phyloP scores from a whole-genome alignment of 64 coral and sea anemone genomes.

The Montipora foliosa region DNA sequence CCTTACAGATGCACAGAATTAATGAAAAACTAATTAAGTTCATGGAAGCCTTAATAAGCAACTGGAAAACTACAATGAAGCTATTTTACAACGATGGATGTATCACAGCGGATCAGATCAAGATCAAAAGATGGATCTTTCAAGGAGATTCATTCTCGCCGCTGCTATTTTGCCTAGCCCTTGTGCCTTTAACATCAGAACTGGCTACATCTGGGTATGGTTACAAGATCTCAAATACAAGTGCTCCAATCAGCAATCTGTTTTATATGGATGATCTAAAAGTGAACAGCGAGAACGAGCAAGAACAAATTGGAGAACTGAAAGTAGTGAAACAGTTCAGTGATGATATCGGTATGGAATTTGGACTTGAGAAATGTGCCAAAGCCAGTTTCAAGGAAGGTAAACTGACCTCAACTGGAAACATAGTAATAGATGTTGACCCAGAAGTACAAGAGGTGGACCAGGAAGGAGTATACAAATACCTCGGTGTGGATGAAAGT shows the following conservation, averaged over 20 bases:
- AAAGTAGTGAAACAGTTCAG: background rate
- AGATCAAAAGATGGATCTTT: background rate
- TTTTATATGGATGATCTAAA: constrained; percentile 46
- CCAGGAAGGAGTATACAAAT: constrained; percentile 53
- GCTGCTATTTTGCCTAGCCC: background rate
- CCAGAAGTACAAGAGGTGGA: constrained; percentile 37
- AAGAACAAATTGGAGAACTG: background rate
- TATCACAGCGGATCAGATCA: constrained; percentile 1
- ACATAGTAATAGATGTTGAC: constrained; percentile 18
- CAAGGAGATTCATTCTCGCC: constrained; percentile 11
- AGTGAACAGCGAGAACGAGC: constrained; percentile 26
- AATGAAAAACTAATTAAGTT: constrained; percentile 15
- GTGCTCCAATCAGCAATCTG: constrained; percentile 30
- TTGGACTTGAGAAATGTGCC: background rate
- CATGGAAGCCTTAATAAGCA: background rate
- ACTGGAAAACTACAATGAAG: constrained; percentile 12
- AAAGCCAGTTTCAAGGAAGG: background rate
- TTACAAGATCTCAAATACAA: constrained; percentile 48
- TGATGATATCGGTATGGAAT: background rate
- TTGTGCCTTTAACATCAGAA: constrained; percentile 47
- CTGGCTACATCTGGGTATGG: constrained; percentile 14
- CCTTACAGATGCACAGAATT: constrained; percentile 1
- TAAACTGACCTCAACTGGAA: constrained; percentile 1
- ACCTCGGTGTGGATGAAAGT: constrained; percentile 49
- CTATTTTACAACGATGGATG: background rate